phyloP scores from a whole-genome alignment of 2,797 vertebrate genomes.

The Tokudaia tokunoshimensis region DNA sequence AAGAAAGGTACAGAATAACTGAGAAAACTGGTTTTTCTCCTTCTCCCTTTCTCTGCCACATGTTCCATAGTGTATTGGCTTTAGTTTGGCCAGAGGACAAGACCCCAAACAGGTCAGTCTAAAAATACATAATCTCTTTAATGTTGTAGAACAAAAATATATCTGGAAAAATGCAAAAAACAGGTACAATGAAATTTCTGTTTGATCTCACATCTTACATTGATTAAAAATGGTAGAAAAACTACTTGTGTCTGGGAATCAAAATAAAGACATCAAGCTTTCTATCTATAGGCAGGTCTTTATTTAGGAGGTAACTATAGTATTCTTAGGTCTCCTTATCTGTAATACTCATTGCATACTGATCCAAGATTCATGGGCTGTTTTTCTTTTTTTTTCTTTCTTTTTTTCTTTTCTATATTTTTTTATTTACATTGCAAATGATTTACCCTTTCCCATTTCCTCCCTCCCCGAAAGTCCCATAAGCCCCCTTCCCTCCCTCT shows the following conservation, averaged over 20 bases:
- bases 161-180: not conserved
- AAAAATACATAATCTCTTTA: not conserved
- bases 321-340: not conserved
- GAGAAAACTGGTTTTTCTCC: not conserved
- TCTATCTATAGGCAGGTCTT: not conserved
- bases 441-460: no score
- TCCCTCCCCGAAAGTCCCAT: no score
- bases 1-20: slow-evolving; percentile 2
- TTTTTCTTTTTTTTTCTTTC: not conserved
- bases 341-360: not conserved
- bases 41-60: not conserved
- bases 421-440: no score
- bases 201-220: not conserved
- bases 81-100: not conserved
- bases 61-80: not conserved
- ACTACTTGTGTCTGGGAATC: not conserved
- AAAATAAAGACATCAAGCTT: not conserved
- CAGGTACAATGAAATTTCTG: not conserved
- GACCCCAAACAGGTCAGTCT: no score
- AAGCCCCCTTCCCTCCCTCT: no score
- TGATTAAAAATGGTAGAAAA: not conserved
- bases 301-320: not conserved
- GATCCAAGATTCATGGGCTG: not conserved
- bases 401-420: no score
- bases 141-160: not conserved